Conservation (phyloP, 64 coral and sea anemone genomes). For the Pocillopora damicornis region DNA sequence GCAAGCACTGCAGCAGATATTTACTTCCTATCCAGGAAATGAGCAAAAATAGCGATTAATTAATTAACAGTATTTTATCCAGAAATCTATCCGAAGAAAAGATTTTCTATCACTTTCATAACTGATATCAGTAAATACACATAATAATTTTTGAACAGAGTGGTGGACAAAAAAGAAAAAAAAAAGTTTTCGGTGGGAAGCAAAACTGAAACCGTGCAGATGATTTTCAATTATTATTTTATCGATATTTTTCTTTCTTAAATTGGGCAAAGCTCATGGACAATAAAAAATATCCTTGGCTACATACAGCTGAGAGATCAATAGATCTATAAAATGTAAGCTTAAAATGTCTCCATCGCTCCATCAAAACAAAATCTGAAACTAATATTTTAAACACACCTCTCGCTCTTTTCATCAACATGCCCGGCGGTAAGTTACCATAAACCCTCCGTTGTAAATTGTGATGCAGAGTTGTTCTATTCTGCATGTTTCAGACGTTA, state of each 20-base stretch:
- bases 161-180: too few relatives aligned
- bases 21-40: conserved; percentile 50
- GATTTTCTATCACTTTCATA: not conserved
- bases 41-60: not conserved
- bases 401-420: conserved; percentile 31
- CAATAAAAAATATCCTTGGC: not conserved
- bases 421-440: conserved; percentile 16
- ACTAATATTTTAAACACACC: conserved; percentile 17
- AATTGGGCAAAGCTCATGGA: not conserved
- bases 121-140: too few relatives aligned
- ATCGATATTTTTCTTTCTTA: not conserved
- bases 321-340: not conserved
- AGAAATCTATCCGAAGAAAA: not conserved
- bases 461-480: conserved; percentile 29
- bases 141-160: too few relatives aligned
- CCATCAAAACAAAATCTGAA: not conserved
- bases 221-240: too few relatives aligned
- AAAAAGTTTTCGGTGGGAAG: too few relatives aligned
- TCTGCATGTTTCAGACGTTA: conserved; percentile 10
- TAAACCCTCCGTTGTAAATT: conserved; percentile 54
- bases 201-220: too few relatives aligned
- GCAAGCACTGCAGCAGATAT: conserved; percentile 71
- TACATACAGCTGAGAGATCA: not conserved
- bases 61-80: not conserved
- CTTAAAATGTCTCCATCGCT: not conserved